phyloP scores from a whole-genome alignment of 2,113 vertebrate genomes.

The Anolis carolinensis region DNA sequence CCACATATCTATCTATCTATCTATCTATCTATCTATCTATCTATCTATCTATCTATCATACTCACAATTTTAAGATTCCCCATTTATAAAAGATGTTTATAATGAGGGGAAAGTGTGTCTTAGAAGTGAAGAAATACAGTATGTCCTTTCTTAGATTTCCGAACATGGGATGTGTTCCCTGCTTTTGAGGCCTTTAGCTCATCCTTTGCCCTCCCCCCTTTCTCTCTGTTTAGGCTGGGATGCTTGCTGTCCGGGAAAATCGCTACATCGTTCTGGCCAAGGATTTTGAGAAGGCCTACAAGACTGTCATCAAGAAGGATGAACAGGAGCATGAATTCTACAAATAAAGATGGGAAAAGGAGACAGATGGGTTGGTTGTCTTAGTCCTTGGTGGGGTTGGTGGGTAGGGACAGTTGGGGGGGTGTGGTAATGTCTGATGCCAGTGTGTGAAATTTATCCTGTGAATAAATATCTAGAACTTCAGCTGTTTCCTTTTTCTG shows the following conservation, averaged over 20 bases:
- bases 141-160: neutral
- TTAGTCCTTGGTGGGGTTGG: neutral
- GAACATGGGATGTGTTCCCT: neutral
- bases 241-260: slow-evolving; percentile 94
- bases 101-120: no score
- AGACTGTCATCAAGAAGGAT: slow-evolving; percentile 94
- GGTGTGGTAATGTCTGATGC: neutral
- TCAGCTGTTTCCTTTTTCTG: neutral
- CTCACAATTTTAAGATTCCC: no score
- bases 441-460: neutral
- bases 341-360: slow-evolving; percentile 77
- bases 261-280: slow-evolving; percentile 93
- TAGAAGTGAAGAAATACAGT: no score
- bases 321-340: slow-evolving; percentile 97
- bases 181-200: no score
- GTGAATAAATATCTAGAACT: neutral
- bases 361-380: neutral
- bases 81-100: no score
- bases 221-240: slow-evolving; percentile 80
- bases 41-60: no score
- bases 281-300: slow-evolving; percentile 95
- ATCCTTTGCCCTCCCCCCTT: neutral
- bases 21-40: no score
- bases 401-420: no score
- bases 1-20: no score